Percentiles rank a stretch among this genome's conserved stretches.
These are phyloP conservation scores for Pungitius pungitius DNA, from an alignment of 2,113 vertebrate genomes.

Conservation along the genomic window DNA sequence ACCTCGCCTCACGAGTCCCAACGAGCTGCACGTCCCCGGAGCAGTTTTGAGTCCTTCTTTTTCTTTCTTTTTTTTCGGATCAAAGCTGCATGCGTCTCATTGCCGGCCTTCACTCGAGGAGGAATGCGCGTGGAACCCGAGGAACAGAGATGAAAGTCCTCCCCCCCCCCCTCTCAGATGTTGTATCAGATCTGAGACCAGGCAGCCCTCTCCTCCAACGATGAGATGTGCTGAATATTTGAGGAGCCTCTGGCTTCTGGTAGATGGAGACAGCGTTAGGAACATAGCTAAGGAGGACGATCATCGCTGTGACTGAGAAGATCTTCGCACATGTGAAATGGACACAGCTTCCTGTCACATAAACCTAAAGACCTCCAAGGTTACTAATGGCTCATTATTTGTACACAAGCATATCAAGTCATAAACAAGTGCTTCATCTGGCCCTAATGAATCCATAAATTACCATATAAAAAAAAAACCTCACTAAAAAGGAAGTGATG, in stretches of 20 bases:
- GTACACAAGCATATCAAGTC: background rate
- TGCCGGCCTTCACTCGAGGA: slow-evolving; percentile 18
- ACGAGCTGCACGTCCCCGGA: slow-evolving; percentile 32
- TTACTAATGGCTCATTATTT: slow-evolving; percentile 13
- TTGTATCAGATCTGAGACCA: slow-evolving; percentile 53
- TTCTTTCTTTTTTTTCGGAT: slow-evolving; percentile 30
- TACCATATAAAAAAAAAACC: slow-evolving; percentile 13
- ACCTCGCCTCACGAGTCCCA: slow-evolving; percentile 31
- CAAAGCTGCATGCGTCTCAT: slow-evolving; percentile 52
- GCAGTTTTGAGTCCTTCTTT: slow-evolving; percentile 16
- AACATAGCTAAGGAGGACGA: slow-evolving; percentile 11
- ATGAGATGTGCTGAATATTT: slow-evolving; percentile 48
- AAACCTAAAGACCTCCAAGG: background rate
- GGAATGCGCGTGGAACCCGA: too few species aligned
- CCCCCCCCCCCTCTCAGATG: slow-evolving; percentile 51
- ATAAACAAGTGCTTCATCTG: slow-evolving; percentile 2
- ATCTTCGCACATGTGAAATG: background rate
- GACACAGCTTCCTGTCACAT: background rate
- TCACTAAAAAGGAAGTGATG: background rate
- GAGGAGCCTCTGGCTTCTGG: slow-evolving; percentile 33
- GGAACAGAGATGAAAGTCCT: slow-evolving; percentile 18
- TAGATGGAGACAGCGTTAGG: slow-evolving; percentile 8
- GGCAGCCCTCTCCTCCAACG: slow-evolving; percentile 19
- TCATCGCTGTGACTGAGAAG: too few species aligned
- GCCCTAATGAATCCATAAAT: slow-evolving; percentile 34